Evolutionary conservation across 2,113 vertebrate genomes (phyloP).

Genomic region (Atractosteus spatula): DNA sequence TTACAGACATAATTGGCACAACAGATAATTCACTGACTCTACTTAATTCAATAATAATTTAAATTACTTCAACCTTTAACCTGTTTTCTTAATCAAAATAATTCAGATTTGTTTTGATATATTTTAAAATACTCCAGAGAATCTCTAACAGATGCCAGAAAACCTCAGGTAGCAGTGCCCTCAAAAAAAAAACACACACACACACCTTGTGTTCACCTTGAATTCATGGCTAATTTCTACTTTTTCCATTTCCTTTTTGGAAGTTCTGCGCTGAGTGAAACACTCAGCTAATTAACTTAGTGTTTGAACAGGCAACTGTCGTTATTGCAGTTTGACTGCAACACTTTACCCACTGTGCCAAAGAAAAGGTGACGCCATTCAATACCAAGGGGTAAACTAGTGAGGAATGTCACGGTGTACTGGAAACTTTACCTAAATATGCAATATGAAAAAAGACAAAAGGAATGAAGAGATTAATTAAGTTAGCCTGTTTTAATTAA

Average conservation of each 20-base stretch:
- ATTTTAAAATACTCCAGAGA: no score
- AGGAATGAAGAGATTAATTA: slow-evolving; percentile 13
- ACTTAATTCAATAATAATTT: slow-evolving; percentile 29
- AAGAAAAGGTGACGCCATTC: slow-evolving; percentile 36
- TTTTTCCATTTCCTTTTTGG: slow-evolving; percentile 54
- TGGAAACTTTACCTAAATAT: slow-evolving; percentile 38
- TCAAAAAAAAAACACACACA: slow-evolving; percentile 18
- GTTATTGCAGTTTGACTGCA: slow-evolving; percentile 58
- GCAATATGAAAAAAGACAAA: slow-evolving; percentile 34
- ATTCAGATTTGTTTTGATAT: no score
- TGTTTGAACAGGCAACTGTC: slow-evolving; percentile 56
- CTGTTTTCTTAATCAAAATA: no score
- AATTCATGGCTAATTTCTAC: slow-evolving; percentile 43
- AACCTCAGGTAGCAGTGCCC: slow-evolving; percentile 9
- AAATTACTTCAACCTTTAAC: no score
- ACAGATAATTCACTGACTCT: slow-evolving; percentile 27
- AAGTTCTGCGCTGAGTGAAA: slow-evolving; percentile 66
- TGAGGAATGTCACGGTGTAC: slow-evolving; percentile 43
- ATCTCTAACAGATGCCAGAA: neutral
- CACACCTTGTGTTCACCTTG: neutral
- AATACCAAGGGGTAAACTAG: neutral
- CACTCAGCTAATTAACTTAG: slow-evolving; percentile 62
- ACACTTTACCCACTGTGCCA: slow-evolving; percentile 49
- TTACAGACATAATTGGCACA: slow-evolving; percentile 28
- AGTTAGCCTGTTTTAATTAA: no score